Percentiles rank a stretch among this genome's conserved stretches.
Evolutionary conservation across 2,888 invertebrate species (phyloP).

Genomic region (Mesorhabditis spiculigera): DNA sequence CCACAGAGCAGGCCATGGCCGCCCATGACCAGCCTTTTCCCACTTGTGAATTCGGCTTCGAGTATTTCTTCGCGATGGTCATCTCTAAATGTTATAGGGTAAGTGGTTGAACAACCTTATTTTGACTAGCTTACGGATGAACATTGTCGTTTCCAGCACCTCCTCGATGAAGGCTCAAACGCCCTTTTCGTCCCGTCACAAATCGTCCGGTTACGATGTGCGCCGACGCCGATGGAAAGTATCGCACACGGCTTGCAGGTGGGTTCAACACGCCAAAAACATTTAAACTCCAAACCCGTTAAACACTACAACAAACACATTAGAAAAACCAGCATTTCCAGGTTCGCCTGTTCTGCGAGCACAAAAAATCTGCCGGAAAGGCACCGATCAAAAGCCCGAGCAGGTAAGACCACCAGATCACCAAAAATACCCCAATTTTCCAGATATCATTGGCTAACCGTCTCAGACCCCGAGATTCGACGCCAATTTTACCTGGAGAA

Average conservation of each 20-base stretch:
- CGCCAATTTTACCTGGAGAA: conserved; percentile 31
- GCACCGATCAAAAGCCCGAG: conserved; percentile 36
- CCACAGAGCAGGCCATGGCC: conserved; percentile 23
- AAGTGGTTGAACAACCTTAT: conserved; percentile 10
- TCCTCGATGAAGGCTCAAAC: conserved; percentile 51
- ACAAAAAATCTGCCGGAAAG: conserved; percentile 37
- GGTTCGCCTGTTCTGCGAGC: conserved; percentile 34
- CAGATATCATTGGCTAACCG: conserved; percentile 53
- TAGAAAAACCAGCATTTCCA: conserved; percentile 6
- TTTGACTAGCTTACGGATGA: background rate
- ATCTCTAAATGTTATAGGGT: conserved; percentile 56
- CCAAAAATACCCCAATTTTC: background rate
- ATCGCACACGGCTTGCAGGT: conserved; percentile 49
- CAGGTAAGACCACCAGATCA: conserved; percentile 18
- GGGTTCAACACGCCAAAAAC: background rate
- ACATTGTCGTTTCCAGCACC: conserved; percentile 39
- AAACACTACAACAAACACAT: background rate
- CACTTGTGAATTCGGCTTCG: conserved; percentile 56
- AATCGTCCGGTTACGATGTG: conserved; percentile 39
- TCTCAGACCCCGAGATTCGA: conserved; percentile 31
- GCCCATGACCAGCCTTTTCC: conserved; percentile 47
- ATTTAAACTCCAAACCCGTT: background rate
- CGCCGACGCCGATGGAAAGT: conserved; percentile 52
- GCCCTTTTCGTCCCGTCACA: conserved; percentile 49
- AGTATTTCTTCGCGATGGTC: conserved; percentile 57